Percentiles rank a stretch among this genome's conserved stretches.
Conservation (phyloP, 92 coral and sea anemone genomes). For the Galaxea fascicularis region DNA sequence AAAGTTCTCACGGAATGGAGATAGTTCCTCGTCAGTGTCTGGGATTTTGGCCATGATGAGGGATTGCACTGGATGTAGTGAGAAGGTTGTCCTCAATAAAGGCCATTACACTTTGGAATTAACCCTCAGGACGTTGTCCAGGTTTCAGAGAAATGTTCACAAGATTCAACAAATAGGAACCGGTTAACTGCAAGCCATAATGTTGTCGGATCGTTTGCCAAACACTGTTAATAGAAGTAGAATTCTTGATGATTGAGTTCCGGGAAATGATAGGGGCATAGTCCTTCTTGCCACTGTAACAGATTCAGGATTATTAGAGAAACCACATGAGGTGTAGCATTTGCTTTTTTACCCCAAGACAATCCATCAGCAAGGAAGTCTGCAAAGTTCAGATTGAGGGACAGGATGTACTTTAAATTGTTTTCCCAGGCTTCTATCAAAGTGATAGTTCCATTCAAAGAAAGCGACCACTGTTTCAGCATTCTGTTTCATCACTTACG, state of each 20-base stretch:
- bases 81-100: slow-evolving; percentile 74
- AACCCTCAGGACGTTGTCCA: slow-evolving; percentile 79
- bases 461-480: slow-evolving; percentile 58
- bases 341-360: slow-evolving; percentile 52
- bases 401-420: slow-evolving; percentile 42
- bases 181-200: slow-evolving; percentile 74
- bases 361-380: slow-evolving; percentile 28
- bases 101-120: slow-evolving; percentile 73
- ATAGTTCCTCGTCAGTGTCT: slow-evolving; percentile 64
- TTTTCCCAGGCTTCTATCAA: slow-evolving; percentile 54
- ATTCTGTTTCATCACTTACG: no score
- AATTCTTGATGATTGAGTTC: slow-evolving; percentile 53
- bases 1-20: slow-evolving; percentile 63
- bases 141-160: slow-evolving; percentile 56
- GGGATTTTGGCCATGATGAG: slow-evolving; percentile 68
- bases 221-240: slow-evolving; percentile 61
- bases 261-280: slow-evolving; percentile 55
- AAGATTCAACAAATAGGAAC: slow-evolving; percentile 68
- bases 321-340: slow-evolving; percentile 15
- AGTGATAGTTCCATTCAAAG: slow-evolving; percentile 57
- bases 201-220: slow-evolving; percentile 55
- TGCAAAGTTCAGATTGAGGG: slow-evolving; percentile 46
- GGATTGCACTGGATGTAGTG: slow-evolving; percentile 45
- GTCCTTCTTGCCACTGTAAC: slow-evolving; percentile 57
- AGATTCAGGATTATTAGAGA: slow-evolving; percentile 36